Percentiles rank a stretch among this genome's conserved stretches.
These are phyloP conservation scores for Acanthosepion lycidas DNA, from an alignment of 2,888 invertebrate genomes.

Conservation along the genomic window DNA sequence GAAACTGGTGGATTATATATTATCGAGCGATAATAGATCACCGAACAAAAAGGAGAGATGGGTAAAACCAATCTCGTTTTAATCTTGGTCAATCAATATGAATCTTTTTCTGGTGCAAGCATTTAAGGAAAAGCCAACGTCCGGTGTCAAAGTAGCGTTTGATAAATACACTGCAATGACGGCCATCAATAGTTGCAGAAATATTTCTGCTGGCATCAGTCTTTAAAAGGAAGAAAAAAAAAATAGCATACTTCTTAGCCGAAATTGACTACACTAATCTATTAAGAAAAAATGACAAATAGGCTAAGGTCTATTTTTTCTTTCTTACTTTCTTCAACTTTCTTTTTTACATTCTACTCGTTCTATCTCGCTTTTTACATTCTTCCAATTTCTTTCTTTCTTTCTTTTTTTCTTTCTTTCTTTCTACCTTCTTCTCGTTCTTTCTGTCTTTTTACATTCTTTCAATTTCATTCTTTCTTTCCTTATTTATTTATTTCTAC, in stretches of 20 bases:
- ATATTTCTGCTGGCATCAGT: background rate
- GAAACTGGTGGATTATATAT: background rate
- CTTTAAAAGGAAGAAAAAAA: background rate
- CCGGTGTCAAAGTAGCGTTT: background rate
- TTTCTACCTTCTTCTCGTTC: too few relatives aligned
- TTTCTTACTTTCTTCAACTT: too few relatives aligned
- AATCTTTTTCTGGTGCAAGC: background rate
- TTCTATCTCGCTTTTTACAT: too few relatives aligned
- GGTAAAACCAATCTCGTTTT: background rate
- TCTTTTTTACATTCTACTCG: too few relatives aligned
- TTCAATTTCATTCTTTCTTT: too few relatives aligned
- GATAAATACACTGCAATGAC: background rate
- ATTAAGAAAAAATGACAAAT: too few relatives aligned
- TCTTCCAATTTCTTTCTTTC: too few relatives aligned
- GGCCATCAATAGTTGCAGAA: background rate
- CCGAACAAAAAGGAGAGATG: background rate
- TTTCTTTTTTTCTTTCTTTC: too few relatives aligned
- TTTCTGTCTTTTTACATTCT: too few relatives aligned
- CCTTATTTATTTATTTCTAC: too few relatives aligned
- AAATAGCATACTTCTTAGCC: background rate
- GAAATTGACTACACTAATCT: background rate
- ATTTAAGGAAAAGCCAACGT: background rate
- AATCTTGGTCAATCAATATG: background rate
- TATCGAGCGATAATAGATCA: background rate
- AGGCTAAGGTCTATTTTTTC: too few relatives aligned